Evolutionary conservation across 2,797 vertebrate genomes (phyloP).

Genomic region (Ctenochaetus hawaiiensis): DNA sequence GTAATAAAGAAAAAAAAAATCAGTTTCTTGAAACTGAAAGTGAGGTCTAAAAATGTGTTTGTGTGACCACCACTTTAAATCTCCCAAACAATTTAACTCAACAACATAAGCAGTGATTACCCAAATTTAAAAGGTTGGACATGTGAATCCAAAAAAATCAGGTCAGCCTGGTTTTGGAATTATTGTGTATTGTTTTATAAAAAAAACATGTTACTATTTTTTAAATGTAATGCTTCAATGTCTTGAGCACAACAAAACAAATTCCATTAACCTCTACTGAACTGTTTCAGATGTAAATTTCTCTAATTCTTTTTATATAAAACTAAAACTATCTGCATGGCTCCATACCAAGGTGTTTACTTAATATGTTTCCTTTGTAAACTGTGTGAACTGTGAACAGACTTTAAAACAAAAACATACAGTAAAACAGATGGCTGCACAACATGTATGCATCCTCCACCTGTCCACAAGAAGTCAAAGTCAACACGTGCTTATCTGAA

Average conservation of each 20-base stretch:
- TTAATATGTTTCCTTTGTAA: too few species aligned
- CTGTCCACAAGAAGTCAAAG: slow-evolving; percentile 29
- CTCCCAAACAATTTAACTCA: background rate
- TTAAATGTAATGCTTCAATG: background rate
- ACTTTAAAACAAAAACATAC: background rate
- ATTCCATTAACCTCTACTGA: background rate
- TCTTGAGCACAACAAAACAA: background rate
- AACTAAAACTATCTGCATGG: too few species aligned
- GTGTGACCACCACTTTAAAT: background rate
- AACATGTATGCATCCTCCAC: too few species aligned
- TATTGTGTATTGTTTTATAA: background rate
- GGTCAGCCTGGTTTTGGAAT: too few species aligned
- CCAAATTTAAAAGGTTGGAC: background rate
- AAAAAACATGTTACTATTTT: background rate
- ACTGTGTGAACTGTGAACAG: background rate
- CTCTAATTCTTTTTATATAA: background rate
- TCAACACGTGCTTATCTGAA: slow-evolving; percentile 67
- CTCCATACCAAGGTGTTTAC: background rate
- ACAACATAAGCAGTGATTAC: background rate
- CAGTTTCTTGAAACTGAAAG: background rate
- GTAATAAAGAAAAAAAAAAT: background rate
- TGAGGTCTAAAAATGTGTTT: background rate
- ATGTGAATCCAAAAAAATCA: too few species aligned
- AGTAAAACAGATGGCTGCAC: background rate
- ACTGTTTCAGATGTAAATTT: background rate